These are phyloP conservation scores for Slavum lentiscoides DNA, from an alignment of 2,888 invertebrate species.

Conservation along the genomic window DNA sequence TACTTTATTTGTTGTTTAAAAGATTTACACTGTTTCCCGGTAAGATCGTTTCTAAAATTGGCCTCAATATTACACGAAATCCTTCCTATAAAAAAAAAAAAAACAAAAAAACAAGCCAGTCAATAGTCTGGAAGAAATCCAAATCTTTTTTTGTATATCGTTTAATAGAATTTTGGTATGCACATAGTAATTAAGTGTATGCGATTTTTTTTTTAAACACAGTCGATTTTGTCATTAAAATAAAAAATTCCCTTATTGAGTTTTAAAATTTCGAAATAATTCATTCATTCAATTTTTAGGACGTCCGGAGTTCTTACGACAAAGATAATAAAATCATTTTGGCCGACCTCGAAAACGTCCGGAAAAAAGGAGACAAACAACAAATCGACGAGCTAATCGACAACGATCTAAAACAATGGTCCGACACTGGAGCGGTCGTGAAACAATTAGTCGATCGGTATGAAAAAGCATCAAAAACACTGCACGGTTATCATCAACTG, in stretches of 20 bases:
- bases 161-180: no score
- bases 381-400: conserved; percentile 19
- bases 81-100: neutral
- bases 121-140: neutral
- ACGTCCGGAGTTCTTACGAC: conserved; percentile 37
- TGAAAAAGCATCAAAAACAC: conserved; percentile 21
- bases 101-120: no score
- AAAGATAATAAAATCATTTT: conserved; percentile 41
- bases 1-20: neutral
- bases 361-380: conserved; percentile 29
- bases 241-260: neutral
- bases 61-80: neutral
- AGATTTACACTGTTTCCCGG: neutral
- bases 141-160: neutral
- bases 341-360: conserved; percentile 19
- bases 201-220: no score
- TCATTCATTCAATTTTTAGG: conserved; percentile 3
- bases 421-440: conserved; percentile 1
- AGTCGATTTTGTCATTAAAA: no score
- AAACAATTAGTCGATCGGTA: conserved; percentile 27
- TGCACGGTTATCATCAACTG: conserved; percentile 26
- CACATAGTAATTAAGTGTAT: no score
- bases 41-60: neutral
- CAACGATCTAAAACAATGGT: conserved; percentile 21
- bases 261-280: neutral